Base-by-base conservation (phyloP, 2,888 invertebrate genomes). In the Eupithecia vulgata region DNA sequence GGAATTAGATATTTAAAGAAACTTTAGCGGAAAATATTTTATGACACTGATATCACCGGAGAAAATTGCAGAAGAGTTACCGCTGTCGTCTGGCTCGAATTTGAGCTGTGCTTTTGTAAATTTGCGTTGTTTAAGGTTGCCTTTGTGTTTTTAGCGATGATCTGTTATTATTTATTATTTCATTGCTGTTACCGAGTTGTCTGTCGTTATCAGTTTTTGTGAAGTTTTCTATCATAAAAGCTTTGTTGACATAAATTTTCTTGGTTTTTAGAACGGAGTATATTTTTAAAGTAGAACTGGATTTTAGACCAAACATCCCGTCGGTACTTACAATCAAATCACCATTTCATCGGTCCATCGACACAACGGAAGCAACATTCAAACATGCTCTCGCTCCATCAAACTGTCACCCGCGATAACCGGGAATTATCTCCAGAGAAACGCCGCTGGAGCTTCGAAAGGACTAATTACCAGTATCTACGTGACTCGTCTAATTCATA, bases 401-500 rank as follows among this genome's bases (percentile, higher is more conserved):
- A 65, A 42, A 10, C 65, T 65, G 65, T 65, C 65, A 65, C 65
- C 37, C 6, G 34, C 37, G 65, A 65, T 65, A 65, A 65, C 65
- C 40, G 65, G 13, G 25, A 37, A 65, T 62, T 68, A 74, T 71
- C 74, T 71, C 35, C 30, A 71, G 59, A 71, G 61, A 42, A 48
- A 48, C 59, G 70, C 71, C 71, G 74, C 67, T 66, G 45, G 30
- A 2, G n/a, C 64, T 10, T 70, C 61, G 30, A 37, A 71, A 48
- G 67, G 57, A 66, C 68, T 74, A 74, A 74, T 74, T 74, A 70
- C 71, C 25, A 57, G 62, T 73, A 73, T 70, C 70, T 52, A 57
- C 67, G 30, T 73, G 70, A 64, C 73, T 52, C 67, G 62, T 74
- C 64, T 61, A 35, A 66, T 65, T 67, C 67, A 17, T 74, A 68